These are phyloP conservation scores for Eupithecia abbreviata DNA, from an alignment of 2,888 invertebrate genomes.

Conservation along the genomic window DNA sequence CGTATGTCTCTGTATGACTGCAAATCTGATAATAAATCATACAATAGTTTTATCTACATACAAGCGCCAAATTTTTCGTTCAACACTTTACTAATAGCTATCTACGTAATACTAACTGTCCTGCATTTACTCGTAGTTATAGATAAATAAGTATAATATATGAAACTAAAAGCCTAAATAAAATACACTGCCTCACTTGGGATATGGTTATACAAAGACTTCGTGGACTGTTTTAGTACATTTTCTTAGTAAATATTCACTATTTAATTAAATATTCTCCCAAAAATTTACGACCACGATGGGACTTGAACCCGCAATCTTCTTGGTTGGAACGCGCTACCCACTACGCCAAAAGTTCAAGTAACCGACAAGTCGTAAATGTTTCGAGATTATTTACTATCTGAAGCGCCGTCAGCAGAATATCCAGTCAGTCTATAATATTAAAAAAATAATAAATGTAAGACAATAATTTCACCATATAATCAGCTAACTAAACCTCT, in stretches of 20 bases:
- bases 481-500: slow-evolving; percentile 4
- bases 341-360: neutral
- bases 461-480: neutral
- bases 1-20: neutral
- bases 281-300: neutral
- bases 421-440: neutral
- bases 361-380: neutral
- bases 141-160: neutral
- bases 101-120: neutral
- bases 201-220: neutral
- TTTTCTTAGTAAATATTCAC: neutral
- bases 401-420: neutral
- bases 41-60: neutral
- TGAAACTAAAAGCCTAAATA: neutral
- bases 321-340: neutral
- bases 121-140: neutral
- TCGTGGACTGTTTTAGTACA: neutral
- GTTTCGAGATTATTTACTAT: neutral
- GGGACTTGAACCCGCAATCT: neutral
- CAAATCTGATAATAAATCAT: neutral
- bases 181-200: neutral
- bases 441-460: neutral
- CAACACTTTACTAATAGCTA: neutral
- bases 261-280: neutral
- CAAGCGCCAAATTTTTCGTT: neutral